Evolutionary conservation across 2,113 vertebrate genomes (phyloP).

Genomic region (Hippocampus comes): DNA sequence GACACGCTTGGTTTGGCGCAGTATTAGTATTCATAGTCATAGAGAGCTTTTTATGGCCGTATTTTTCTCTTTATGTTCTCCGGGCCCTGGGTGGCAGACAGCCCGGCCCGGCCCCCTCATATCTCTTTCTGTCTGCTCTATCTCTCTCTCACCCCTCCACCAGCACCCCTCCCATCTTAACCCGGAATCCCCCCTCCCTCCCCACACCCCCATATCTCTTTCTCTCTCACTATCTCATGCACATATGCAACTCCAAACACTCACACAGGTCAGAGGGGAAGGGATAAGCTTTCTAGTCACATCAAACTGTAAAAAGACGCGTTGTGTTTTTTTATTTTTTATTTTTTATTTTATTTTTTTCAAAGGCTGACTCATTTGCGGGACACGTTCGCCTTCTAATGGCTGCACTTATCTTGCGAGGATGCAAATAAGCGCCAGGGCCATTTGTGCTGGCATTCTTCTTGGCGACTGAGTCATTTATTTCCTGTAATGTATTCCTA

Average conservation of each 20-base stretch:
- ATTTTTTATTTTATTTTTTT: constrained; percentile 24
- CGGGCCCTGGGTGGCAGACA: constrained; percentile 63
- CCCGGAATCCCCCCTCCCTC: neutral
- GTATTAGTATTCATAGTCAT: constrained; percentile 72
- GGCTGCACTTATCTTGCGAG: constrained; percentile 53
- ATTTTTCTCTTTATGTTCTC: constrained; percentile 71
- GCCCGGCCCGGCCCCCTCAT: constrained; percentile 60
- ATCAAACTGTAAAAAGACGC: constrained; percentile 59
- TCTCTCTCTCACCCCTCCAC: constrained; percentile 23
- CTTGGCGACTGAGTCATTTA: constrained; percentile 58
- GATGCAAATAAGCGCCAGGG: constrained; percentile 46
- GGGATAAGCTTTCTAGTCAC: constrained; percentile 52
- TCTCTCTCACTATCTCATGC: constrained; percentile 35
- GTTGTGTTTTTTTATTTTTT: constrained; percentile 16
- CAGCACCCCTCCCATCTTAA: neutral
- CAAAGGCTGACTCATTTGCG: constrained; percentile 42
- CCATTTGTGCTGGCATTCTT: constrained; percentile 50
- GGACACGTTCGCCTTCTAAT: constrained; percentile 62
- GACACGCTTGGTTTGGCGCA: constrained; percentile 44
- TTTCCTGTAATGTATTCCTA: constrained; percentile 57
- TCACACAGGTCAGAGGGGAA: constrained; percentile 43
- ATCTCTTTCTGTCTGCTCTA: constrained; percentile 50
- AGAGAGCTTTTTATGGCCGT: constrained; percentile 63
- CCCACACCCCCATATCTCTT: no score
- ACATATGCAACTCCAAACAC: constrained; percentile 34